Evolutionary conservation across 1,140 invertebrate genomes (phyloP).

Genomic region (Augochlora pura): DNA sequence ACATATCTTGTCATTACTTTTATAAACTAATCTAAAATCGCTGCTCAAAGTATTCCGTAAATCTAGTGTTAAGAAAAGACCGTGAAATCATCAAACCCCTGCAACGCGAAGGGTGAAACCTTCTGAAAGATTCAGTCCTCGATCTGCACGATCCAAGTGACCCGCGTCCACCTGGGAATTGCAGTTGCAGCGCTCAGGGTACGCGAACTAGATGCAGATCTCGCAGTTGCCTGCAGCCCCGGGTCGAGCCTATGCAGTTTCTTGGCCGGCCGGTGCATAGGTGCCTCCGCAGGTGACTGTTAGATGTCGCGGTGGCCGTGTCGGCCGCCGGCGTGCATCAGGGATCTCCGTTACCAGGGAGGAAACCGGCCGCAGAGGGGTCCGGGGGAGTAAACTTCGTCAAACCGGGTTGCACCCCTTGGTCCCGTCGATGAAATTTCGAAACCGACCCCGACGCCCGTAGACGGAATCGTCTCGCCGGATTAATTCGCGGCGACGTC

Average conservation of each 20-base stretch:
- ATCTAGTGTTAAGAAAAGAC: no score
- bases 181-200: no score
- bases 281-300: conserved; percentile 33
- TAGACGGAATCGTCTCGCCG: not conserved
- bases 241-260: conserved; percentile 1
- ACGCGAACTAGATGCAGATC: not conserved
- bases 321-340: conserved; percentile 4
- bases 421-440: not conserved
- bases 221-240: not conserved
- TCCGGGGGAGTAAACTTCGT: not conserved
- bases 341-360: conserved; percentile 32
- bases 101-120: no score
- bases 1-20: no score
- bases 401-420: no score
- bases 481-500: conserved; percentile 17
- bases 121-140: no score
- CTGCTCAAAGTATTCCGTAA: no score
- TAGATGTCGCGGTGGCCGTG: conserved; percentile 54
- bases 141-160: no score
- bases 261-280: not conserved
- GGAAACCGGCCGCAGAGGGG: not conserved
- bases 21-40: no score
- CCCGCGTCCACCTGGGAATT: no score
- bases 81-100: no score
- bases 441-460: not conserved